These are phyloP conservation scores for Pipa parva DNA, from an alignment of 2,113 vertebrate genomes.

Conservation along the genomic window DNA sequence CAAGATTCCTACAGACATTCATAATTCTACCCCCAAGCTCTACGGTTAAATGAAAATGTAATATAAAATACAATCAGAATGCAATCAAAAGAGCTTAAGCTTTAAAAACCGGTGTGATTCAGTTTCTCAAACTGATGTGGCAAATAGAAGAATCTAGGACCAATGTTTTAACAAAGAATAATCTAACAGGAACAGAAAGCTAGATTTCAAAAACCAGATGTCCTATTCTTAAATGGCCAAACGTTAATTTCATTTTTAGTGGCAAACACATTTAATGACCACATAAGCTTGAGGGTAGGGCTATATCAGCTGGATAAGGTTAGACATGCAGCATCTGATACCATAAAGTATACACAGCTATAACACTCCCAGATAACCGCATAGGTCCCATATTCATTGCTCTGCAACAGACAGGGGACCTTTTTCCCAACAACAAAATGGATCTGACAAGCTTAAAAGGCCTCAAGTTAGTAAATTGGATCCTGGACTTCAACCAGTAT, in stretches of 20 bases:
- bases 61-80: too few relatives aligned
- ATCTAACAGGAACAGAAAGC: too few relatives aligned
- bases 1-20: too few relatives aligned
- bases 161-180: too few relatives aligned
- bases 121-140: too few relatives aligned
- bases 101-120: too few relatives aligned
- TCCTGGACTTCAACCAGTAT: slow-evolving; percentile 3
- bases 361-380: neutral
- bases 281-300: neutral
- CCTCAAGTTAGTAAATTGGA: slow-evolving; percentile 23
- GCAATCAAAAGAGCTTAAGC: too few relatives aligned
- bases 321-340: slow-evolving; percentile 33
- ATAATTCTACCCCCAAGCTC: too few relatives aligned
- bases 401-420: neutral
- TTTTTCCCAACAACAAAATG: slow-evolving; percentile 1
- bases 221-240: neutral
- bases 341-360: neutral
- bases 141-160: too few relatives aligned
- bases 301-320: neutral
- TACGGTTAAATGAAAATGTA: too few relatives aligned
- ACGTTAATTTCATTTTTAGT: neutral
- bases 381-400: neutral
- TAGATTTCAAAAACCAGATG: neutral
- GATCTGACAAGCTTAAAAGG: slow-evolving; percentile 25
- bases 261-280: neutral